Evolutionary conservation across 2,797 vertebrate species (phyloP).

Genomic region (Rousettus madagascariensis): DNA sequence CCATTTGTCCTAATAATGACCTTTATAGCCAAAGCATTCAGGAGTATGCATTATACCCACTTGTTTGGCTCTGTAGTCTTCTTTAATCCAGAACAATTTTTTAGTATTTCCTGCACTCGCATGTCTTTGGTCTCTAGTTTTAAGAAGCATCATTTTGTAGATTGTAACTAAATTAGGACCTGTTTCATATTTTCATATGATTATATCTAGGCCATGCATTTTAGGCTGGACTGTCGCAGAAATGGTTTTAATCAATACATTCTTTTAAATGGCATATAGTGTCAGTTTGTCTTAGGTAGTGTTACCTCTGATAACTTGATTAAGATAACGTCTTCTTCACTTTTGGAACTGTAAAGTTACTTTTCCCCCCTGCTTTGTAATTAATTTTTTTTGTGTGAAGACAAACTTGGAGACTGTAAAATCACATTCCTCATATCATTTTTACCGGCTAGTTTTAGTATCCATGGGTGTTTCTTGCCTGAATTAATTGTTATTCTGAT

Average conservation of each 20-base stretch:
- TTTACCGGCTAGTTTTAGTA: slow-evolving; percentile 17
- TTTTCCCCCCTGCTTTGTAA: not conserved
- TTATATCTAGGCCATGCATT: not conserved
- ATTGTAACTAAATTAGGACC: slow-evolving; percentile 9
- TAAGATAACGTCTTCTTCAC: not conserved
- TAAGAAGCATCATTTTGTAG: not conserved
- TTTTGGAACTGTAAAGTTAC: not conserved
- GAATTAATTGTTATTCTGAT: slow-evolving; percentile 1
- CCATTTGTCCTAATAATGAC: not conserved
- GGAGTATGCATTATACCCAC: not conserved
- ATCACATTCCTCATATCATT: not conserved
- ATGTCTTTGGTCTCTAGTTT: not conserved
- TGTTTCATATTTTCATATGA: slow-evolving; percentile 1
- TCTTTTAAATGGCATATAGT: not conserved
- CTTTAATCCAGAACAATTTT: not conserved
- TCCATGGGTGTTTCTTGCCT: not conserved
- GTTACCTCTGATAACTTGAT: slow-evolving; percentile 13
- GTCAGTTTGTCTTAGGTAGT: not conserved
- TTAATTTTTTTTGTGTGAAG: not conserved
- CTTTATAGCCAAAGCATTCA: not conserved
- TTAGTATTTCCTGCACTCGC: not conserved
- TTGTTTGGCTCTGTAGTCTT: not conserved
- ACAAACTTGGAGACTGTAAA: not conserved
- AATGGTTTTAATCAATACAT: not conserved
- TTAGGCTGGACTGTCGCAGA: not conserved